phyloP scores from a whole-genome alignment of 2,113 vertebrate species.

The Platysteira castanea region DNA sequence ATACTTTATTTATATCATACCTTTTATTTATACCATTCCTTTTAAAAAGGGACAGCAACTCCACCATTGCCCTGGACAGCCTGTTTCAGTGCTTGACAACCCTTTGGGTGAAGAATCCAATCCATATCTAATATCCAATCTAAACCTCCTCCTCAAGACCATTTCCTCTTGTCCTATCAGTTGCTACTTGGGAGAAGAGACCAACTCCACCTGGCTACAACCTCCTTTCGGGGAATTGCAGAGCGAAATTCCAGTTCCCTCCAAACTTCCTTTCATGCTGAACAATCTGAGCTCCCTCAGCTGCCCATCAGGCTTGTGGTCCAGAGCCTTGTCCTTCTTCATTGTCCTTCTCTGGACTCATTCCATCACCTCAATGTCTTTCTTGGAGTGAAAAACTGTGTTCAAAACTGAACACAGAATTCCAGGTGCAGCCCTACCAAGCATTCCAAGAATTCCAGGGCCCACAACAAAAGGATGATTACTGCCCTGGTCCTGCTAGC shows the following conservation, averaged over 20 bases:
- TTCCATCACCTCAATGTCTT: background rate
- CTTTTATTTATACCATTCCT: background rate
- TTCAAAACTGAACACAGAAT: background rate
- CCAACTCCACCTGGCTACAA: background rate
- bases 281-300: background rate
- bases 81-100: background rate
- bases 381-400: too few relatives aligned
- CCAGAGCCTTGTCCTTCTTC: background rate
- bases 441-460: too few relatives aligned
- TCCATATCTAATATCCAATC: background rate
- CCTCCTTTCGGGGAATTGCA: background rate
- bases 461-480: fast-evolving
- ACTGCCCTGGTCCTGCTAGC: background rate
- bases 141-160: background rate
- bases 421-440: background rate
- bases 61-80: background rate
- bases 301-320: background rate
- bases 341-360: background rate
- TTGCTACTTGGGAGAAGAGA: background rate
- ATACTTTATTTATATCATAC: background rate
- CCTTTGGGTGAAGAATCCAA: too few relatives aligned
- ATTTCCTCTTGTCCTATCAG: fast-evolving
- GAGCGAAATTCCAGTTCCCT: fast-evolving
- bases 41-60: background rate
- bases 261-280: background rate